Base-by-base conservation (phyloP, 2,113 vertebrate species). In the Toxotes chatareus region DNA sequence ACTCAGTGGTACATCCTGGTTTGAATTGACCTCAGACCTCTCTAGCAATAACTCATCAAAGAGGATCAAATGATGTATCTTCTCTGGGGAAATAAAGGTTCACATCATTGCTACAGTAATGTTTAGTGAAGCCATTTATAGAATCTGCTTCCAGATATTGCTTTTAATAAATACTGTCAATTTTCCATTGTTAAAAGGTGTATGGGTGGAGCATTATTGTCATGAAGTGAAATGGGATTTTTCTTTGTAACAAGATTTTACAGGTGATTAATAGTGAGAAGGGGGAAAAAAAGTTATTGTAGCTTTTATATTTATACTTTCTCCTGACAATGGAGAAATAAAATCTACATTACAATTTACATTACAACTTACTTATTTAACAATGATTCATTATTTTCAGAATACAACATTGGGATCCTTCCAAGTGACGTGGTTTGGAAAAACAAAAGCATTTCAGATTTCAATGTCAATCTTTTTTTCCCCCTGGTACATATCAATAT, bases 271-370 rank as follows among this genome's bases (percentile, higher is more conserved):
- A 23, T 69, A 56, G 73, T 73, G 38, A 19, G 21, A 49, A 51
- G 5, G 40, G 51, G 40, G 74, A 76, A 27, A 55, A 4, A 61
- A 42, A 76, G 32, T 63, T 40, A 57, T 63, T 71, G 38, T 80
- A 63, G 60, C 42, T 82, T 89, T 91, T 90, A 61, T 86, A 90
- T 68, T 47, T 12, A 73, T 42, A 13, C 13, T 7, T 79, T 88
- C 84, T 90, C 81, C 75, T 70, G 61, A 72, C n/a, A 68, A 51
- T 53, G 74, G 82, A 74, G 81, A 85, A 92, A 89, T 86, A 88
- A 92, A 91, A 78, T 59, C 59, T 60, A n/a, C n/a, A n/a, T n/a
- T n/a, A n/a, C n/a, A 61, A 71, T 79, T 86, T 69, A 44, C 59
- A 68, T 61, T 38, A 59, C 57, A 62, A 3, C 16, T 55, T 59